Conservation (phyloP, 1,140 invertebrate genomes). For the Dendrolimus punctatus region DNA sequence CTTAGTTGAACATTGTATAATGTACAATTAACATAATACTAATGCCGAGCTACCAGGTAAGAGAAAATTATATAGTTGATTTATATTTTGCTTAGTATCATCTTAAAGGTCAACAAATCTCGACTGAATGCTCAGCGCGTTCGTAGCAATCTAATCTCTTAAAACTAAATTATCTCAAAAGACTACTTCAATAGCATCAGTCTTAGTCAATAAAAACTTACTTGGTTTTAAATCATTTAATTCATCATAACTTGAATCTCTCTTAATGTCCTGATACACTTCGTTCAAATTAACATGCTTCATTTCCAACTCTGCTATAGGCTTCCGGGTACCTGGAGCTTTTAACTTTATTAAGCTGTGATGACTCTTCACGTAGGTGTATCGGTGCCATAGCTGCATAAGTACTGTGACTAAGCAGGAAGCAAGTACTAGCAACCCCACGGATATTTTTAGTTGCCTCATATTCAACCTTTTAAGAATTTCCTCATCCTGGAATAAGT, state of each 20-base stretch:
- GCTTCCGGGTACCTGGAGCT: too few relatives aligned
- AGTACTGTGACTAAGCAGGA: slow-evolving; percentile 29
- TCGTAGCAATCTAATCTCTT: too few relatives aligned
- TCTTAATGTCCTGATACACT: slow-evolving; percentile 29
- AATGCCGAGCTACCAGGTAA: too few relatives aligned
- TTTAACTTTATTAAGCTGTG: slow-evolving; percentile 9
- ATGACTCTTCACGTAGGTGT: neutral
- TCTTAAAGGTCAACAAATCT: too few relatives aligned
- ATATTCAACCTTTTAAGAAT: slow-evolving; percentile 25
- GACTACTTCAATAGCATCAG: too few relatives aligned
- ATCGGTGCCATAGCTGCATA: slow-evolving; percentile 20
- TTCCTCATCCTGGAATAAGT: slow-evolving; percentile 34
- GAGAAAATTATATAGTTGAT: too few relatives aligned
- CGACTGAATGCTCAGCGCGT: too few relatives aligned
- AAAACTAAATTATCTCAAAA: too few relatives aligned
- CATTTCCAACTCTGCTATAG: slow-evolving; percentile 19
- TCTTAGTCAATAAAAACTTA: slow-evolving; percentile 12
- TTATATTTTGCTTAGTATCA: too few relatives aligned
- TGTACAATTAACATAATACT: too few relatives aligned
- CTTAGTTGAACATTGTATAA: too few relatives aligned
- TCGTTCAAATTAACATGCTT: slow-evolving; percentile 32
- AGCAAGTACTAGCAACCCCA: slow-evolving; percentile 18
- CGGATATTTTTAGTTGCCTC: slow-evolving; percentile 27
- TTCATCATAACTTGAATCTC: slow-evolving; percentile 23
- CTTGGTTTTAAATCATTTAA: slow-evolving; percentile 27